These are phyloP conservation scores for Drosophila histrio DNA, from an alignment of 2,888 invertebrate genomes.

Conservation along the genomic window DNA sequence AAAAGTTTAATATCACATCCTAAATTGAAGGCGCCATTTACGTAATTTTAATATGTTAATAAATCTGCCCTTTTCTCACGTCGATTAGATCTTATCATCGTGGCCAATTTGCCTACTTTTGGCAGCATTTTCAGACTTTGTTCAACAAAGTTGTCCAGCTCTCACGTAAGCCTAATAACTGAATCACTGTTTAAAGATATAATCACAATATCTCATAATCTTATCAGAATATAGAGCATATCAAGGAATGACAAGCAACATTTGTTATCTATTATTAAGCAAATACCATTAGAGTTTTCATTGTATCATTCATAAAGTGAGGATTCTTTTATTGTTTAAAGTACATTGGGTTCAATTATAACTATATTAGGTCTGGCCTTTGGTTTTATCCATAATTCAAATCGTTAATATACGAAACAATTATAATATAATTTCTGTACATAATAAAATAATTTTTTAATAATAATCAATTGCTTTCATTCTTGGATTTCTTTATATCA, in stretches of 20 bases:
- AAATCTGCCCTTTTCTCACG: background rate
- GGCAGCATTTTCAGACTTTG: background rate
- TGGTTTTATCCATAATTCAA: background rate
- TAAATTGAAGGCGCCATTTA: slow-evolving; percentile 35
- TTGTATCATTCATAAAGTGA: background rate
- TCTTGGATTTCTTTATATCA: slow-evolving; percentile 22
- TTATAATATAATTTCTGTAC: background rate
- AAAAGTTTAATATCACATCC: slow-evolving; percentile 32
- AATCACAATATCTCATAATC: background rate
- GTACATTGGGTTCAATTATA: too few species aligned
- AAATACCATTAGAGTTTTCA: background rate
- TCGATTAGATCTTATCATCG: background rate
- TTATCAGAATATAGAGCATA: background rate
- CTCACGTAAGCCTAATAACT: background rate
- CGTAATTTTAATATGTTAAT: slow-evolving; percentile 2
- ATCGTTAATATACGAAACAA: background rate
- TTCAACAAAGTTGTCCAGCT: background rate
- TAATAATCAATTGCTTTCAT: background rate
- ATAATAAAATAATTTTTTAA: background rate
- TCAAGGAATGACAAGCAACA: background rate
- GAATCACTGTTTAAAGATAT: background rate
- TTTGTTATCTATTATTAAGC: background rate
- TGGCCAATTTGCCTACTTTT: slow-evolving; percentile 12
- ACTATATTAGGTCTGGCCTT: too few species aligned
- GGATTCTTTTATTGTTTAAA: too few species aligned